Evolutionary conservation across 1,140 invertebrate genomes (phyloP), one percentile per base, ranked within the genome.

Genomic region (Eriocheir sinensis): DNA sequence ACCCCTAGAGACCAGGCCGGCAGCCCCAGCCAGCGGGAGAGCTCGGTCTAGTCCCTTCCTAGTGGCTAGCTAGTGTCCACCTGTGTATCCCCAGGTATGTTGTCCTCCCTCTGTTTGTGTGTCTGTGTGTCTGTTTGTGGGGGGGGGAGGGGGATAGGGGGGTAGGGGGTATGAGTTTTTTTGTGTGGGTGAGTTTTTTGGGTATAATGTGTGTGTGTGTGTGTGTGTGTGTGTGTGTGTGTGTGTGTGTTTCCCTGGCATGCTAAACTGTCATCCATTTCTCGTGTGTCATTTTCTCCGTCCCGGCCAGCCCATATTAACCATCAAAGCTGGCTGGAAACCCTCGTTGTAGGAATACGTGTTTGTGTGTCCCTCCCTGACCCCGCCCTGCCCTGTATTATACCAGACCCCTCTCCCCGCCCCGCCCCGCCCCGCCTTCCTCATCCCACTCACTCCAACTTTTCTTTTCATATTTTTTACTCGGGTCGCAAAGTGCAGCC

Each of bases 1-100:
- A 89, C 30, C 86, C 92, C 85, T 12, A 88, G 92, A 41, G 92
- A 93, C 60, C 88, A 93, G 36, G 60, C 92, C 40, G 48, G 92
- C 85, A 93, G 92, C 85, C 92, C 92, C 53, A 93, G 44, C 86
- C 92, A 88, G 85, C 85, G 92, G 92, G 92, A 93, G 92, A 93
- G 92, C 85, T 93, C 92, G 85, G 92, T 93, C 92, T 93, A 93
- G 92, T 93, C 85, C 86, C 85, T 9, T 89, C 30, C 92, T 60
- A 88, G 44, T 27, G 41, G 41, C 72, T 85, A 92, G 85, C 83
- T 93, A 93, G 92, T 93, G 34, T 89, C 83, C 92, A 34, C 89
- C 34, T 93, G 92, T 93, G 30, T 93, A 3, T 60, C 79, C 41
- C 38, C 44, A 48, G 89, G 92, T 85, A 85, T 93, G 34, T 38